phyloP scores from a whole-genome alignment of 2,113 vertebrate species.

The Tympanuchus pallidicinctus region DNA sequence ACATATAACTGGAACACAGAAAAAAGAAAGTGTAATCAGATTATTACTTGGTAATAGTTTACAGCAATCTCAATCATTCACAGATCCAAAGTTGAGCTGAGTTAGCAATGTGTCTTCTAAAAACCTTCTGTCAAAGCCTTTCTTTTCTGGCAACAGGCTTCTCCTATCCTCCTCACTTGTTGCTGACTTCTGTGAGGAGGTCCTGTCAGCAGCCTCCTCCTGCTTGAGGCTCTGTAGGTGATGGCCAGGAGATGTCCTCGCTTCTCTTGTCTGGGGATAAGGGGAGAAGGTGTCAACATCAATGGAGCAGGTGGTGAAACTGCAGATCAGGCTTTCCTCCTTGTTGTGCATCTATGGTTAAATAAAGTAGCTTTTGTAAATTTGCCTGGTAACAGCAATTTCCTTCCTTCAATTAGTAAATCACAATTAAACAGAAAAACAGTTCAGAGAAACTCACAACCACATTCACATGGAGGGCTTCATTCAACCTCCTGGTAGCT shows the following conservation, averaged over 20 bases:
- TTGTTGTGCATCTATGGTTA: background rate
- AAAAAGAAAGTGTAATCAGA: background rate
- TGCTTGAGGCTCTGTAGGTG: background rate
- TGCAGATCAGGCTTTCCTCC: background rate
- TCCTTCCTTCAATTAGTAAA: background rate
- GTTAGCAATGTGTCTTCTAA: background rate
- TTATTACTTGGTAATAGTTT: background rate
- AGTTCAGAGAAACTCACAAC: background rate
- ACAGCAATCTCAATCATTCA: background rate
- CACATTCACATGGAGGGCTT: background rate
- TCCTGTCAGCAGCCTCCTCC: background rate
- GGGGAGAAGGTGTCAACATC: background rate
- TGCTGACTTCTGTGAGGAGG: accelerated
- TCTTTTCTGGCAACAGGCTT: background rate
- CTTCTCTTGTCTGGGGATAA: background rate
- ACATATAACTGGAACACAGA: accelerated
- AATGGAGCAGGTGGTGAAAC: background rate
- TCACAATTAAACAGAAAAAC: background rate
- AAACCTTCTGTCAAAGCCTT: background rate
- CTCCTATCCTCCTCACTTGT: accelerated
- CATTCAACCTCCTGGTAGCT: accelerated
- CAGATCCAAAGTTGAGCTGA: background rate
- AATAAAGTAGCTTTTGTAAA: background rate
- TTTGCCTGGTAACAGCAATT: background rate
- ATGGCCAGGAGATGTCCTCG: accelerated